A percentile compares a stretch with the other conserved stretches of the same genome.
Evolutionary conservation across 2,113 vertebrate species (phyloP).

Genomic region (Aix galericulata): DNA sequence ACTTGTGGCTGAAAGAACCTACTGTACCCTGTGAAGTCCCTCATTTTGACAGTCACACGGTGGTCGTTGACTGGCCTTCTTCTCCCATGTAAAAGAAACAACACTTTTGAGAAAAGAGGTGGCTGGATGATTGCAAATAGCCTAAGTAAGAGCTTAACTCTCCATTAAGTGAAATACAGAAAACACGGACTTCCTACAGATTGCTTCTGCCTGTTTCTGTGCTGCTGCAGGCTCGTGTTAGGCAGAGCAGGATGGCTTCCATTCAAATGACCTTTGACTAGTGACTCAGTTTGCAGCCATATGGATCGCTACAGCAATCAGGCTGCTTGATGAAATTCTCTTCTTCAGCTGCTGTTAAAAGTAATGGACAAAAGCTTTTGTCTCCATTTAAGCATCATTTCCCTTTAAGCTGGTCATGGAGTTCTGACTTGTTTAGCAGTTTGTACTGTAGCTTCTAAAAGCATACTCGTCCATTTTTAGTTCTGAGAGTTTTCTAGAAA

Average conservation of each 20-base stretch:
- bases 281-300: background rate
- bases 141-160: background rate
- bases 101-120: background rate
- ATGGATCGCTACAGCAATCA: background rate
- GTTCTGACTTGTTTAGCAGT: background rate
- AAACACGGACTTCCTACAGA: background rate
- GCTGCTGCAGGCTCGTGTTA: background rate
- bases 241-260: background rate
- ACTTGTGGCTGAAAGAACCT: background rate
- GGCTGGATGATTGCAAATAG: background rate
- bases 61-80: background rate
- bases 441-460: background rate
- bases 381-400: background rate
- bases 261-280: background rate
- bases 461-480: background rate
- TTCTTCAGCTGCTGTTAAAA: background rate
- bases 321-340: background rate
- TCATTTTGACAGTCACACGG: accelerated
- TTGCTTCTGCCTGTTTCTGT: background rate
- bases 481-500: background rate
- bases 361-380: background rate
- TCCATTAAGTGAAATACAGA: background rate
- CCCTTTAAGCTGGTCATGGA: background rate
- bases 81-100: background rate
- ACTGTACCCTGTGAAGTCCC: background rate